These are phyloP conservation scores for Zapornia atra DNA, from an alignment of 2,113 vertebrate genomes.

Conservation along the genomic window DNA sequence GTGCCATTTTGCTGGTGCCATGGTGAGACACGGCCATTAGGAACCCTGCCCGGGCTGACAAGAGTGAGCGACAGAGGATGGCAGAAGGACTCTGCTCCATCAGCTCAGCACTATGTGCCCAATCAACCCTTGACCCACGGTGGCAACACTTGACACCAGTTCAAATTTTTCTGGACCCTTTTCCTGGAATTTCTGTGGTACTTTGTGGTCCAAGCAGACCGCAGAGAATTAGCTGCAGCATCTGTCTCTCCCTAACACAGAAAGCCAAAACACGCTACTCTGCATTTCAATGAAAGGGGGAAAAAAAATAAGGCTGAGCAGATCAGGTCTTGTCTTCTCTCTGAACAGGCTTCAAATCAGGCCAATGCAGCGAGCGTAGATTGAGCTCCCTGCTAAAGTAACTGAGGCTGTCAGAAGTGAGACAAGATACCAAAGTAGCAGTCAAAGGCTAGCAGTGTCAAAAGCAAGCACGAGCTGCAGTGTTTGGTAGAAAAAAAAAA, in stretches of 20 bases:
- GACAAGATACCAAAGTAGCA: background rate
- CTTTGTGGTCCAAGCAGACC: background rate
- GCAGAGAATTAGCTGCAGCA: background rate
- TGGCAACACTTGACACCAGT: fast-evolving
- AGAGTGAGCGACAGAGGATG: fast-evolving
- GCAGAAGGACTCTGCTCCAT: background rate
- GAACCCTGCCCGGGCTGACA: background rate
- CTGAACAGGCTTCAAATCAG: background rate
- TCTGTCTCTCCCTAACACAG: fast-evolving
- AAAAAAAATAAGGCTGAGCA: background rate
- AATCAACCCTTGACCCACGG: fast-evolving
- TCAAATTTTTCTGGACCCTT: background rate
- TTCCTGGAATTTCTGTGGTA: background rate
- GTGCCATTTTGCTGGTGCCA: background rate
- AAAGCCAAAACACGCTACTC: background rate
- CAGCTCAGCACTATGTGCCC: fast-evolving
- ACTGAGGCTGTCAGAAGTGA: background rate
- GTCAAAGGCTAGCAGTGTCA: background rate
- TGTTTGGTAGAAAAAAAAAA: background rate
- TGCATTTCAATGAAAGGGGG: background rate
- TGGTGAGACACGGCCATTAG: fast-evolving
- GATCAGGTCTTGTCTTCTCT: background rate
- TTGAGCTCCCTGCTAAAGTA: background rate
- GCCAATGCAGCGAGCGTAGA: background rate
- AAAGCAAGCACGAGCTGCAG: background rate